Conservation (phyloP, 2,888 invertebrate species). For the Pristionchus exspectatus region DNA sequence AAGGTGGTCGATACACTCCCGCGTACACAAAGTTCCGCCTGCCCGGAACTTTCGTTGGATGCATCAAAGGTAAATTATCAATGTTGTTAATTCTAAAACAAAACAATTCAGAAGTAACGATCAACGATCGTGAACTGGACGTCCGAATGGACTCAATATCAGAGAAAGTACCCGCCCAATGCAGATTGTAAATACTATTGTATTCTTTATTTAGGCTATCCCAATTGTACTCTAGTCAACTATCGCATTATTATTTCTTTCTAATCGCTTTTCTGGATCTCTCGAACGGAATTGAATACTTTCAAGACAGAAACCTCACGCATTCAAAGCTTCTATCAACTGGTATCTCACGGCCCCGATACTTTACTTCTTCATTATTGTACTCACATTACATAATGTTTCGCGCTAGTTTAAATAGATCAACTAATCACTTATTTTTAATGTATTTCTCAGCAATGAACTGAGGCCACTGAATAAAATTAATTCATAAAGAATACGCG, state of each 20-base stretch:
- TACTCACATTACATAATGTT: not conserved
- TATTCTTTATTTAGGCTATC: slow-evolving; percentile 17
- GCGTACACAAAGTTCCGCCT: not conserved
- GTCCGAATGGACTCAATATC: slow-evolving; percentile 52
- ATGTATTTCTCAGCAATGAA: not conserved
- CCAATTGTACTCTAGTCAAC: slow-evolving; percentile 28
- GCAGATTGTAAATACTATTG: slow-evolving; percentile 20
- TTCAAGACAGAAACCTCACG: slow-evolving; percentile 30
- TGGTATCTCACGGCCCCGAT: slow-evolving; percentile 26
- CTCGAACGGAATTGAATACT: not conserved
- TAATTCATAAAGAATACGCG: not conserved
- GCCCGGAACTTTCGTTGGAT: slow-evolving; percentile 37
- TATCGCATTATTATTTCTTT: not conserved
- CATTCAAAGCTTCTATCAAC: slow-evolving; percentile 2
- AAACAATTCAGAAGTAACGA: slow-evolving; percentile 32
- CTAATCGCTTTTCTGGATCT: slow-evolving; percentile 24
- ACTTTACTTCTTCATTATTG: not conserved
- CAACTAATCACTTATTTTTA: not conserved
- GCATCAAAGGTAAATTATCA: slow-evolving; percentile 24
- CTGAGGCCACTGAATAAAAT: not conserved
- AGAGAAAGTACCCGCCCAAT: slow-evolving; percentile 8
- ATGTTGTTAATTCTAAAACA: not conserved
- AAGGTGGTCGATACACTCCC: slow-evolving; percentile 36
- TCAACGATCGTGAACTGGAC: slow-evolving; percentile 12
- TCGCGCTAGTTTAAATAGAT: not conserved